Conservation (phyloP, 2,888 invertebrate genomes). For the Plagodis dolabraria region DNA sequence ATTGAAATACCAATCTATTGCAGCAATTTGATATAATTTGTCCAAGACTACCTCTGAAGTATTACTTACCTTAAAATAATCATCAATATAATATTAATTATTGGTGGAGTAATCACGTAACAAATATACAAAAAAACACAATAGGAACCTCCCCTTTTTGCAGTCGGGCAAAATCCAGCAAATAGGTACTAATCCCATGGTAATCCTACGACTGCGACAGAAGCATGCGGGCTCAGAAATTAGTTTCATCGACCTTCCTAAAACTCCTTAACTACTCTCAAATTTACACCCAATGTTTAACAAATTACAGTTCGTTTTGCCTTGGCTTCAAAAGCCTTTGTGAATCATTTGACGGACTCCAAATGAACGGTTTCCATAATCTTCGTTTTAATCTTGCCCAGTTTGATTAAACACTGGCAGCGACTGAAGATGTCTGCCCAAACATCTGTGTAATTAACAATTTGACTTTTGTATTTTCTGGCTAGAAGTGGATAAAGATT, state of each 20-base stretch:
- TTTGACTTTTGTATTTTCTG: conserved; percentile 8
- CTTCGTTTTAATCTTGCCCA: conserved; percentile 26
- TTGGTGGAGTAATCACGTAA: no score
- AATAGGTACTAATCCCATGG: conserved; percentile 28
- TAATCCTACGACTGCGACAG: conserved; percentile 38
- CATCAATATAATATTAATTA: no score
- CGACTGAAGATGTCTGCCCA: conserved; percentile 10
- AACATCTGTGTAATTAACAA: conserved; percentile 22
- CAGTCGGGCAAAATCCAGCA: no score
- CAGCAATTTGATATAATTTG: no score
- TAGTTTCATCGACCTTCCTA: conserved; percentile 43
- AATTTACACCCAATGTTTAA: conserved; percentile 17
- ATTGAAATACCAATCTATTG: no score
- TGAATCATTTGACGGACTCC: conserved; percentile 28
- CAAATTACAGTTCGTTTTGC: conserved; percentile 20
- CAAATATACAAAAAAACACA: no score
- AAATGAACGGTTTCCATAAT: conserved; percentile 34
- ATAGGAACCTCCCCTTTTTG: no score
- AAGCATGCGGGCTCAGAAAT: conserved; percentile 60
- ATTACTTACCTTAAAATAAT: no score
- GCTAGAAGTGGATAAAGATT: neutral
- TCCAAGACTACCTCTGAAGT: no score
- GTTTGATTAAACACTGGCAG: conserved; percentile 20
- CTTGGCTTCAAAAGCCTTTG: conserved; percentile 22
- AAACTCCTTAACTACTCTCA: conserved; percentile 20